Evolutionary conservation across 2,113 vertebrate species (phyloP).

Genomic region (Cyprinodon variegatus): DNA sequence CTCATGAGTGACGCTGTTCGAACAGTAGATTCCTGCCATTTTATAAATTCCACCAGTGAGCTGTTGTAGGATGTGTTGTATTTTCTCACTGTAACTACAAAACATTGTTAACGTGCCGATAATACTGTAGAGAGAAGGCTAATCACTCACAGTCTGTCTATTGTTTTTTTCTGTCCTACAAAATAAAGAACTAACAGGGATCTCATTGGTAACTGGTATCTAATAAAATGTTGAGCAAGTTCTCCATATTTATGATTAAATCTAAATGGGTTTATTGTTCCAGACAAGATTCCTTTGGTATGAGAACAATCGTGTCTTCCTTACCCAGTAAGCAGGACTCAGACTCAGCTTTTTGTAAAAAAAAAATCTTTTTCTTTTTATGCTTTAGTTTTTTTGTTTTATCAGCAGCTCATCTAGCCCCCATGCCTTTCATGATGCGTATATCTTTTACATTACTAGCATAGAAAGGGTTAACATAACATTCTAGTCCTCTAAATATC

Average conservation of each 20-base stretch:
- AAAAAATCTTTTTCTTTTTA: constrained; percentile 2
- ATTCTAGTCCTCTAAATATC: neutral
- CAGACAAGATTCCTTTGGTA: neutral
- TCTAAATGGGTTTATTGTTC: constrained; percentile 6
- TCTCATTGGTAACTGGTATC: no score
- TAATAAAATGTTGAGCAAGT: neutral
- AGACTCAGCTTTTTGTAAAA: constrained; percentile 1
- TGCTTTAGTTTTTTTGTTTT: neutral
- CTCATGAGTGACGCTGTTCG: neutral
- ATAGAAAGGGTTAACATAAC: neutral
- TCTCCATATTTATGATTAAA: neutral
- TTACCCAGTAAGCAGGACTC: constrained; percentile 14
- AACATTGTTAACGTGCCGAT: no score
- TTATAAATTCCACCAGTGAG: neutral
- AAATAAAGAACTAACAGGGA: neutral
- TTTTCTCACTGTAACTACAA: no score
- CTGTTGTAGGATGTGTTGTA: neutral
- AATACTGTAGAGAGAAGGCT: no score
- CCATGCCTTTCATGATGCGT: neutral
- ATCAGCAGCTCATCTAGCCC: neutral
- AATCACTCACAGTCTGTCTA: no score
- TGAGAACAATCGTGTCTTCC: neutral
- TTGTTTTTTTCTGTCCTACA: no score
- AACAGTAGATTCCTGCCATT: constrained; percentile 9
- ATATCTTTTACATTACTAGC: constrained; percentile 5